Percentiles rank a stretch among this genome's conserved stretches.
These are phyloP conservation scores for Pseudolaguvia tuberculata DNA, from an alignment of 2,113 vertebrate genomes.

Conservation along the genomic window DNA sequence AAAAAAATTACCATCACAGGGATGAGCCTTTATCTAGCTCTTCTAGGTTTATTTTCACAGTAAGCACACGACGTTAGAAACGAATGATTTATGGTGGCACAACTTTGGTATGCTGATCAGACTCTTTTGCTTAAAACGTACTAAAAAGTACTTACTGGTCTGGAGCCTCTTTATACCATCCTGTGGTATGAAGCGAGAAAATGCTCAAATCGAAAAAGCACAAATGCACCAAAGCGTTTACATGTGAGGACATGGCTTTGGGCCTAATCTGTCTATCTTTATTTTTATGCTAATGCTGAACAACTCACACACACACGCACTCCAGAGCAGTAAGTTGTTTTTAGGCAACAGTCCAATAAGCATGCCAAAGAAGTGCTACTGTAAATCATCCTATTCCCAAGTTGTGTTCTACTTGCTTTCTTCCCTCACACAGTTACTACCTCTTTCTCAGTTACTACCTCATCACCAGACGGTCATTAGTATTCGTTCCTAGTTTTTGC, in stretches of 20 bases:
- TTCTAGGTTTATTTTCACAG: conserved; percentile 47
- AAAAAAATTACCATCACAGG: conserved; percentile 53
- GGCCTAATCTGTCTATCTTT: conserved; percentile 57
- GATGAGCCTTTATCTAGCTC: conserved; percentile 33
- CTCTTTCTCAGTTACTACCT: background rate
- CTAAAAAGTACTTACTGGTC: conserved; percentile 50
- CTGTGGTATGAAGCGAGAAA: background rate
- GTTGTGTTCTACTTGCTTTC: conserved; percentile 48
- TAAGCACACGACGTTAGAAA: conserved; percentile 50
- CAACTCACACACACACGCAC: background rate
- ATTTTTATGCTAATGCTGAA: conserved; percentile 61
- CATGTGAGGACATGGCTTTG: background rate
- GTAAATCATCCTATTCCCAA: too few relatives aligned
- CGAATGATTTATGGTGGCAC: conserved; percentile 63
- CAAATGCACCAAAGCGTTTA: background rate
- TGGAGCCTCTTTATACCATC: conserved; percentile 33
- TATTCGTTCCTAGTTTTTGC: conserved; percentile 6
- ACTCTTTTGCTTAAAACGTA: conserved; percentile 40
- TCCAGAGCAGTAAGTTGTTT: too few relatives aligned
- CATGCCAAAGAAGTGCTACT: too few relatives aligned
- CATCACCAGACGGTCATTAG: background rate
- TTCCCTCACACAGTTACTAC: conserved; percentile 2
- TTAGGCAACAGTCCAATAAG: too few relatives aligned
- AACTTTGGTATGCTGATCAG: conserved; percentile 53
- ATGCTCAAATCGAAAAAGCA: background rate